phyloP scores from a whole-genome alignment of 2,888 invertebrate genomes.

The Bombylius major region DNA sequence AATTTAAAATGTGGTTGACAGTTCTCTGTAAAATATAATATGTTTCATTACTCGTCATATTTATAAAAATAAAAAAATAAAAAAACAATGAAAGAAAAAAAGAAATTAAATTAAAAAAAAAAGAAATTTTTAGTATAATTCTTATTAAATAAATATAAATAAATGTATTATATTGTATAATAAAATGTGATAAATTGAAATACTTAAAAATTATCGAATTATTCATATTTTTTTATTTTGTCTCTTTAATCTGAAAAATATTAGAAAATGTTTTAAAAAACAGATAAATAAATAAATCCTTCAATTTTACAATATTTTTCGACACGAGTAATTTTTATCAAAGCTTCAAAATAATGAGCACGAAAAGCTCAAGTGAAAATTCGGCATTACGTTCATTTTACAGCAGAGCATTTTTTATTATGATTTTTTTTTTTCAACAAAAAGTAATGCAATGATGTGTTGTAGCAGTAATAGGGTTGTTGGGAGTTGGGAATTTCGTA shows the following conservation, averaged over 20 bases:
- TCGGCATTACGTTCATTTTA: no score
- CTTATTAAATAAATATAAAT: constrained; percentile 3
- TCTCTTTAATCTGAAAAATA: not conserved
- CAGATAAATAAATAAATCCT: no score
- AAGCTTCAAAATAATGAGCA: no score
- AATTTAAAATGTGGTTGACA: constrained; percentile 7
- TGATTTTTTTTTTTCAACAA: no score
- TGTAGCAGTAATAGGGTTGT: no score
- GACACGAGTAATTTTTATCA: no score
- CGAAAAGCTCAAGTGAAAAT: no score
- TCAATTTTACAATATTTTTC: no score
- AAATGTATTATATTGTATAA: constrained; percentile 15
- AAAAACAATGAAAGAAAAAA: not conserved
- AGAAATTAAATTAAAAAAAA: not conserved
- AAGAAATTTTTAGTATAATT: constrained; percentile 1
- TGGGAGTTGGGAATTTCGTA: no score
- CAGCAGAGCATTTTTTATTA: no score
- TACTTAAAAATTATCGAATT: not conserved
- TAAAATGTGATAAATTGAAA: constrained; percentile 15
- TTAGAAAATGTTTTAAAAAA: no score
- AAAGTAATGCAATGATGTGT: no score
- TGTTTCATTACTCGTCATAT: constrained; percentile 4
- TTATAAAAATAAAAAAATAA: constrained; percentile 5
- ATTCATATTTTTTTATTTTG: not conserved
- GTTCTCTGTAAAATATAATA: constrained; percentile 12